Conservation (phyloP, 2,797 vertebrate species). For the Melanogrammus aeglefinus region DNA sequence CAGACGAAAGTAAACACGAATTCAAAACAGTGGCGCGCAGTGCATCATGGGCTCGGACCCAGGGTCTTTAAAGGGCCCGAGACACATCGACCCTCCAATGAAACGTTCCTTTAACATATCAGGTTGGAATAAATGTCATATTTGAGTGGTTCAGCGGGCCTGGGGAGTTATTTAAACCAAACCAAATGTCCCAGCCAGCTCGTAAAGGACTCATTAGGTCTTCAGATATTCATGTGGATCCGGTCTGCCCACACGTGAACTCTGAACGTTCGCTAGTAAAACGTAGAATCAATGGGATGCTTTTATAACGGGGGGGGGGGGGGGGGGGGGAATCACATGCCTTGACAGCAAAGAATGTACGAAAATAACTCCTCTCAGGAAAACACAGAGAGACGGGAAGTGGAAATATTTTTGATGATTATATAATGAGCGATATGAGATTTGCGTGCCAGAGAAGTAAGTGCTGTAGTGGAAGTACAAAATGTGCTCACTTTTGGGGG, state of each 20-base stretch:
- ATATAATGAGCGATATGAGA: constrained; percentile 66
- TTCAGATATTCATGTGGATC: not conserved
- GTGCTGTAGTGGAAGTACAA: not conserved
- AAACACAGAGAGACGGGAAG: constrained; percentile 30
- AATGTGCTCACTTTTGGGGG: not conserved
- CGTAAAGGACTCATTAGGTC: not conserved
- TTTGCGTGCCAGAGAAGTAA: constrained; percentile 22
- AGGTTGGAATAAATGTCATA: not conserved
- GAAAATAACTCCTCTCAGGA: constrained; percentile 31
- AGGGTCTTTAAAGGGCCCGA: not conserved
- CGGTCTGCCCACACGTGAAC: not conserved
- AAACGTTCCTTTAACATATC: not conserved
- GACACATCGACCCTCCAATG: not conserved
- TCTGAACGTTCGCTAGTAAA: not conserved
- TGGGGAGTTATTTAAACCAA: not conserved
- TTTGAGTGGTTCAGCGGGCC: not conserved
- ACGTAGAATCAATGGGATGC: constrained; percentile 38
- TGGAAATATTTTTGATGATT: constrained; percentile 31
- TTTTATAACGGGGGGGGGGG: constrained; percentile 54
- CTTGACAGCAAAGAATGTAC: constrained; percentile 76
- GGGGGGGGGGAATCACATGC: constrained; percentile 47
- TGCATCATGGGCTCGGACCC: too few species aligned
- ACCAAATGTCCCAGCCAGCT: not conserved
- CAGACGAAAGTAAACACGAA: too few species aligned
- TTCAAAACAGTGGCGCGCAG: too few species aligned